Conservation (phyloP, 2,888 invertebrate species). For the Poecilobothrus nobilitatus region DNA sequence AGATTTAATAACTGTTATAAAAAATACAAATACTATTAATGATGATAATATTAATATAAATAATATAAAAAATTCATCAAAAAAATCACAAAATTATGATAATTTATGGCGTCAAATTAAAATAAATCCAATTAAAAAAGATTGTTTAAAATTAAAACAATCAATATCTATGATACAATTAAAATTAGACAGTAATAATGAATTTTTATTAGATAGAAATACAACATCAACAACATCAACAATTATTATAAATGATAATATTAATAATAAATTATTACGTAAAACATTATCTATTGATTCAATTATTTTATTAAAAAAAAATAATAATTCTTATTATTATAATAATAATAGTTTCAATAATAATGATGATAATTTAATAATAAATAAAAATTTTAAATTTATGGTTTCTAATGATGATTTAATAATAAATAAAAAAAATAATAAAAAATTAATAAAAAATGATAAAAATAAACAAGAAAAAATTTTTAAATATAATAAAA, state of each 20-base stretch:
- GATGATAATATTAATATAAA: too few relatives aligned
- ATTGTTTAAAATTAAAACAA: neutral
- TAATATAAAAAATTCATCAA: neutral
- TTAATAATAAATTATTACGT: neutral
- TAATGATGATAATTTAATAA: neutral
- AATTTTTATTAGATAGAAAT: constrained; percentile 2
- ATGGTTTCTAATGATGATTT: constrained; percentile 4
- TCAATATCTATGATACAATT: neutral
- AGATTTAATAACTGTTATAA: neutral
- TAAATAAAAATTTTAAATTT: neutral
- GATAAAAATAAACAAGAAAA: neutral
- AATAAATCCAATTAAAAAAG: neutral
- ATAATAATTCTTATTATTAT: neutral
- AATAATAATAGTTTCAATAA: neutral
- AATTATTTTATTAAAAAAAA: constrained; percentile 1
- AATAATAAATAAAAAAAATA: neutral
- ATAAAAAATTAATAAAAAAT: neutral
- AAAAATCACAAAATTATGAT: neutral
- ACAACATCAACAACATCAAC: neutral
- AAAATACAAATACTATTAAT: neutral
- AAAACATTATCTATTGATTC: neutral
- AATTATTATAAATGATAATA: neutral
- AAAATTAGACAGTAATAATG: neutral
- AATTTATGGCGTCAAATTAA: neutral
- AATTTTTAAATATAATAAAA: neutral